Evolutionary conservation across 2,888 invertebrate genomes (phyloP).

Genomic region (Agonopterix arenella): DNA sequence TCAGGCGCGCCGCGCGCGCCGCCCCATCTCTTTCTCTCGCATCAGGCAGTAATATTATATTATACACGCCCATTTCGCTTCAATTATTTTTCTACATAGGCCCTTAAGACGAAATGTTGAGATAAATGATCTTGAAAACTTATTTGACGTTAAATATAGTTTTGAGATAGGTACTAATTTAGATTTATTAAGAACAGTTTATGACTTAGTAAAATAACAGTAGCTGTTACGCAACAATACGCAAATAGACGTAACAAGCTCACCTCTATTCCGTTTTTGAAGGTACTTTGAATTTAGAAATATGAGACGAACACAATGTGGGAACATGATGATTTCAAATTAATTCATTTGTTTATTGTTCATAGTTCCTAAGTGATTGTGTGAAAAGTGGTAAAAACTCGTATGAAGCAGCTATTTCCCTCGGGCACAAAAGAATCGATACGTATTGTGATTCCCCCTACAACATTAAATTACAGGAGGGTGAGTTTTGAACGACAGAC

Average conservation of each 20-base stretch:
- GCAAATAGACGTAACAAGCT: not conserved
- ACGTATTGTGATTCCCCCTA: slow-evolving; percentile 61
- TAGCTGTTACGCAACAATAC: no score
- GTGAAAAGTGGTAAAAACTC: slow-evolving; percentile 46
- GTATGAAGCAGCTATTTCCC: slow-evolving; percentile 49
- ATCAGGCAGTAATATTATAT: no score
- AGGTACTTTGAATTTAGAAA: slow-evolving; percentile 32
- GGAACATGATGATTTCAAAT: slow-evolving; percentile 36
- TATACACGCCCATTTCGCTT: no score
- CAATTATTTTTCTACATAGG: no score
- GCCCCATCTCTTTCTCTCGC: no score
- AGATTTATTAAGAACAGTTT: no score
- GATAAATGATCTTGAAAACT: no score
- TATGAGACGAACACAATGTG: slow-evolving; percentile 47
- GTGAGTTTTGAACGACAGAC: slow-evolving; percentile 39
- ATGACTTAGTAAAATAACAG: no score
- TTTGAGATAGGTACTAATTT: no score
- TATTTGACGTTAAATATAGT: no score
- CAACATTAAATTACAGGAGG: slow-evolving; percentile 61
- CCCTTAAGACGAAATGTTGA: no score
- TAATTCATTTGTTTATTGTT: slow-evolving; percentile 8
- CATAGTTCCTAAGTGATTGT: slow-evolving; percentile 39
- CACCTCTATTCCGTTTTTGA: slow-evolving; percentile 9
- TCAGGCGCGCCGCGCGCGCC: no score
- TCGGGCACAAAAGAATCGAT: slow-evolving; percentile 56